Percentiles rank a stretch among this genome's conserved stretches.
phyloP scores from a whole-genome alignment of 2,888 invertebrate genomes.

The Epicampocera succincta region DNA sequence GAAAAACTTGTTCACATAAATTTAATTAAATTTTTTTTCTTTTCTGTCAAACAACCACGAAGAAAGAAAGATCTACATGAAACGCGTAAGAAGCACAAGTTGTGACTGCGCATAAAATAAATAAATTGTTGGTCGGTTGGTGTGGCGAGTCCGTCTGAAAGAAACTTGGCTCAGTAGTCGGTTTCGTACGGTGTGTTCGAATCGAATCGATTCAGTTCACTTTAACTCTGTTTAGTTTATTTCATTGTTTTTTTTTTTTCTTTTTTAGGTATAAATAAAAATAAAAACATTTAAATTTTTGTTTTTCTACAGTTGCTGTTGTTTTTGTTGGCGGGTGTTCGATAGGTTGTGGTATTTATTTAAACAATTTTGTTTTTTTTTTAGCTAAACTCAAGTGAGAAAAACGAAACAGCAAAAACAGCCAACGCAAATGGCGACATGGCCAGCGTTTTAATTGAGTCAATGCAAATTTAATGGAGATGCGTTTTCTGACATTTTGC shows the following conservation, averaged over 20 bases:
- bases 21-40: slow-evolving; percentile 44
- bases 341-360: slow-evolving; percentile 21
- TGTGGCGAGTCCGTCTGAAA: slow-evolving; percentile 45
- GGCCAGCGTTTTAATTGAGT: slow-evolving; percentile 5
- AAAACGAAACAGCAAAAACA: slow-evolving; percentile 15
- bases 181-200: slow-evolving; percentile 42
- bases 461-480: slow-evolving; percentile 41
- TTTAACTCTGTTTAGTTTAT: slow-evolving; percentile 42
- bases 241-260: slow-evolving; percentile 15
- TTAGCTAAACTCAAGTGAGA: slow-evolving; percentile 3
- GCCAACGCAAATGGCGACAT: neutral
- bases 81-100: slow-evolving; percentile 73
- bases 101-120: slow-evolving; percentile 71
- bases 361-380: slow-evolving; percentile 5
- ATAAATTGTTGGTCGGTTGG: slow-evolving; percentile 64
- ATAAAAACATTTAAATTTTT: slow-evolving; percentile 54
- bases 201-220: slow-evolving; percentile 49
- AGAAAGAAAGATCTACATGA: slow-evolving; percentile 60
- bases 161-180: slow-evolving; percentile 63
- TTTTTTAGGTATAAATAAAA: slow-evolving; percentile 24
- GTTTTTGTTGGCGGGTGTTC: slow-evolving; percentile 32
- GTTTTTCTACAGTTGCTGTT: slow-evolving; percentile 35
- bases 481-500: slow-evolving; percentile 13
- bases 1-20: slow-evolving; percentile 33
- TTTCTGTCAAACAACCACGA: slow-evolving; percentile 30